Conservation (phyloP, 1,140 invertebrate species). For the Lepidurus packardi region DNA sequence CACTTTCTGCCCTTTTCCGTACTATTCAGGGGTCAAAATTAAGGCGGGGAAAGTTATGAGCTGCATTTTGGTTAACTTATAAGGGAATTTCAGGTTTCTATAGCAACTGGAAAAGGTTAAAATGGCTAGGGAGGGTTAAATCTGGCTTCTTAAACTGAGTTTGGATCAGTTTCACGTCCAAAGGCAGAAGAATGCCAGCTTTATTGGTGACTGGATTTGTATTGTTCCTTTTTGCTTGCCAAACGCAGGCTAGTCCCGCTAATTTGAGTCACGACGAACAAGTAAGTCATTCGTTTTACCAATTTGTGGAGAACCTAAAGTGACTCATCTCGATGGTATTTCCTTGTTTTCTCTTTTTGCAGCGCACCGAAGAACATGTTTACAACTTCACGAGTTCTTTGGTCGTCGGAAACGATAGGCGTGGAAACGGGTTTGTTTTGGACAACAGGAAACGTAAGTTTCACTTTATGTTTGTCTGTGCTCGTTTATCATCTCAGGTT, state of each 20-base stretch:
- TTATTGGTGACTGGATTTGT: neutral
- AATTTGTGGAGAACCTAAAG: neutral
- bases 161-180: neutral
- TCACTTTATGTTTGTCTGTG: neutral
- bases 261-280: neutral
- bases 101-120: neutral
- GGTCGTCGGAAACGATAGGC: neutral
- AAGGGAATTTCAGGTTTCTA: neutral
- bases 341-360: conserved; percentile 12
- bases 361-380: neutral
- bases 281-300: neutral
- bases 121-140: neutral
- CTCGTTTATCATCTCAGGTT: neutral
- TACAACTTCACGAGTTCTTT: neutral
- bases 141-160: neutral
- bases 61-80: neutral
- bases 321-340: neutral
- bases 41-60: neutral
- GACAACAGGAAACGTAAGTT: neutral
- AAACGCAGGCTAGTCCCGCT: conserved; percentile 1
- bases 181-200: conserved; percentile 1
- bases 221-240: neutral
- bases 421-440: neutral
- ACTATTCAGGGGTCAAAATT: neutral
- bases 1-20: neutral